Base-by-base conservation (phyloP, 2,888 invertebrate species). In the Tanypteryx hageni region DNA sequence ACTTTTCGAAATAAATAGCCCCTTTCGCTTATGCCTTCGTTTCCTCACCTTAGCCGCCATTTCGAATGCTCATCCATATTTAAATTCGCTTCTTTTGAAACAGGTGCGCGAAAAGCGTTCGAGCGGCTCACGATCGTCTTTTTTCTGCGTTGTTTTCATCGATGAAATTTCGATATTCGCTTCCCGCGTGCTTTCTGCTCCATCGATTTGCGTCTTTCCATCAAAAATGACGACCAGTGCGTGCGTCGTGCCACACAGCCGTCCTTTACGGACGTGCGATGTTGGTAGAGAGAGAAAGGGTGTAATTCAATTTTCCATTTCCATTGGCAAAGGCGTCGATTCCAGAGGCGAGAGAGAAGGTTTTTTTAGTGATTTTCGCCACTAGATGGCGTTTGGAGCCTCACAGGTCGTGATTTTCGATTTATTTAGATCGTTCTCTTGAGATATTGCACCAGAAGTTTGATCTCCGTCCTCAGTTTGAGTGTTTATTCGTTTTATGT, bases 51-150 rank as follows among this genome's bases (percentile, higher is more conserved):
- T 22, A 2, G 64, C 5, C n/a, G 18, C n/a, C 64, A n/a, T 64
- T 64, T 7, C 64, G 9, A 8, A 1, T 16, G 68, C n/a, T 68
- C 68, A 68, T 68, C 68, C 68, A 68, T 68, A 68, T 68, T 68
- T 68, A 68, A 68, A n/a, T 68, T 44, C 44, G 44, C 44, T 5
- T 16, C 68, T 68, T 68, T 22, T 22, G 68, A 22, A 68, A 68
- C 68, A 68, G 68, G 68, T 68, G 68, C 68, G 68, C 68, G 68
- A n/a, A 11, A 68, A 68, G 68, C 68, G 22, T 68, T 68, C n/a
- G n/a, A 10, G 10, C n/a, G 44, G 44, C 44, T 44, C 44, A 44
- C 44, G 9, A 1, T 68, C 18, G 68, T n/a, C 22, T 68, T 68
- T 68, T 64, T 68, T 68, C 18, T 68, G n/a, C 68, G 22, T 68